phyloP scores from a whole-genome alignment of 1,140 invertebrate genomes.

The Microplitis mediator region DNA sequence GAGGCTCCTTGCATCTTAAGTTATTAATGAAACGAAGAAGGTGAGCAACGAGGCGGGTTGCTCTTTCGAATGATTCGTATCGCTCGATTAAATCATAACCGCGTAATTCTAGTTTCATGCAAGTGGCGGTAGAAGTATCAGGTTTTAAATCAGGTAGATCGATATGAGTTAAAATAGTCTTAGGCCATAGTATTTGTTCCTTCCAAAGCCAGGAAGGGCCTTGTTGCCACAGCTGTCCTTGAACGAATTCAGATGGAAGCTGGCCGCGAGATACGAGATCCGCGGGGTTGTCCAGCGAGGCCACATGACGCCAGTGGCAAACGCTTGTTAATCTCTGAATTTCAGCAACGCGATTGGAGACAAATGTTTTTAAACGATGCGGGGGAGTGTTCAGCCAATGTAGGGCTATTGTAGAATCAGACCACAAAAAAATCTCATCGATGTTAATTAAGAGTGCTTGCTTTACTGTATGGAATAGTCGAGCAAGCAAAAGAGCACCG shows the following conservation, averaged over 20 bases:
- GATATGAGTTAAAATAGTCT: not conserved
- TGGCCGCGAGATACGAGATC: slow-evolving; percentile 7
- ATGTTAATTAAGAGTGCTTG: not conserved
- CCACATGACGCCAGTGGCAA: not conserved
- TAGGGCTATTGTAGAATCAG: not conserved
- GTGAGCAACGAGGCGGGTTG: too few relatives aligned
- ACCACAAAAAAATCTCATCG: not conserved
- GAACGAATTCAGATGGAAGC: not conserved
- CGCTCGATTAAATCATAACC: too few relatives aligned
- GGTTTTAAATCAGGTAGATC: not conserved
- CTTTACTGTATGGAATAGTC: not conserved
- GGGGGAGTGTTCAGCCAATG: too few relatives aligned
- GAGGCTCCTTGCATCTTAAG: too few relatives aligned
- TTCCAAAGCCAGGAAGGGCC: not conserved
- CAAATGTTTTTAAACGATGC: too few relatives aligned
- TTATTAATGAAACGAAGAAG: too few relatives aligned
- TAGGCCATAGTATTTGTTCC: not conserved
- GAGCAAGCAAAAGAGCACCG: slow-evolving; percentile 13
- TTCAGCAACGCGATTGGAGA: too few relatives aligned
- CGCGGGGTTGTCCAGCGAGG: slow-evolving; percentile 13
- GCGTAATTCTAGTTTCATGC: too few relatives aligned
- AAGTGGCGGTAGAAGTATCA: too few relatives aligned
- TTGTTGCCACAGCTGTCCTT: not conserved
- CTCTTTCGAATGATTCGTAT: too few relatives aligned
- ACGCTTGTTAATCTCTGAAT: too few relatives aligned